Evolutionary conservation across 1,140 invertebrate genomes (phyloP), one percentile per base, ranked within the genome.

Genomic region (Matsumurasca onukii): DNA sequence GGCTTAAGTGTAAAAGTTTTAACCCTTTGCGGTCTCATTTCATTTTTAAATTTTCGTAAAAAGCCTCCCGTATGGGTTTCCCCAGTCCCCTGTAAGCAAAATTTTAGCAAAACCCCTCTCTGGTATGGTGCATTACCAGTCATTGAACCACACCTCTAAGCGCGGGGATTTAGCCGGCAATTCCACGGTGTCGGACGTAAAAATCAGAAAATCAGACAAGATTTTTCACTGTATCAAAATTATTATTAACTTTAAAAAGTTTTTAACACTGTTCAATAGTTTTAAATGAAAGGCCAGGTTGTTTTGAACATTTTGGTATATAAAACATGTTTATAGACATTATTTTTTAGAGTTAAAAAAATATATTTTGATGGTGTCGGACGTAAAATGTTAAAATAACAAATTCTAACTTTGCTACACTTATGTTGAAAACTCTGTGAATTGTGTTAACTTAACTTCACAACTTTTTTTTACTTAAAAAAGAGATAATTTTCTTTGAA

Each of bases 151-250:
- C n/a, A n/a, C n/a, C n/a, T n/a, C n/a, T n/a, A n/a, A n/a, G n/a
- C n/a, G n/a, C n/a, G n/a, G n/a, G n/a, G n/a, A n/a, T n/a, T n/a
- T n/a, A n/a, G n/a, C n/a, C n/a, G n/a, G n/a, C 34, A 39, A 17
- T 39, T 39, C 34, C 34, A 39, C 17, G 31, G n/a, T 31, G 22
- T 3, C 12, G 48, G 31, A 45, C 30, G 27, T 69, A 64, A 69
- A 52, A 48, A 30, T 27, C 51, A 69, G 31, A 48, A 24, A 65
- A 69, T 45, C n/a, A n/a, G n/a, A n/a, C 48, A 30, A 45, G 68
- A 25, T 52, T 25, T 62, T 39, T 57, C 31, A n/a, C 20, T 52
- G 5, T 52, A 17, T 52, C 20, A 12, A 52, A 52, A 52, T 52
- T 12, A 12, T 52, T 15, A 52, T 12, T 52, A 52, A 52, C 20